Base-by-base conservation (phyloP, 92 coral and sea anemone species). In the Porites evermanni region DNA sequence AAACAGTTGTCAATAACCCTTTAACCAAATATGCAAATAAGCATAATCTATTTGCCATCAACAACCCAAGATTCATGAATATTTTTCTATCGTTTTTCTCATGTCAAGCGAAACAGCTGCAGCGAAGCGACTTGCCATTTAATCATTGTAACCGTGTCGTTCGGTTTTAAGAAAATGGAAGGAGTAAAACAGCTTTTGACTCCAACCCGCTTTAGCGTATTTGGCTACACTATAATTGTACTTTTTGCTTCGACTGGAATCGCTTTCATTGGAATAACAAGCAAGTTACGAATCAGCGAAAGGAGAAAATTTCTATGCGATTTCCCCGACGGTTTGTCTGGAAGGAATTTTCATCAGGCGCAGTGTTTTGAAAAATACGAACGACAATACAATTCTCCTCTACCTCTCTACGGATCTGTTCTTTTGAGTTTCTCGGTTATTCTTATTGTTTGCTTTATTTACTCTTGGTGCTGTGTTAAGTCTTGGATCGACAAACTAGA, bases 401-500 rank as follows among this genome's bases (percentile, higher is more conserved):
- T 91, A 18, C 82, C 91, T 26, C 50, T 87, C 3, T 91, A 76
- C 74, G 81, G 16, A 11, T 91, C 83, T 78, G 82, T 73, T 2
- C 20, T 81, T 53, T 59, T 77, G 20, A 81, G 75, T n/a, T 86
- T 87, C 53, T 71, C 38, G 10, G 3, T 71, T 17, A 74, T 68
- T 18, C 9, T 61, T 12, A 14, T 54, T 26, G 64, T 91, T 16
- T 74, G 91, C 65, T 56, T 87, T 58, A 54, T 67, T 69, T 91
- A 91, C 73, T 70, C 63, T 26, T 77, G 87, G 79, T 77, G 87
- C 18, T 66, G 74, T 17, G 87, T 81, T 16, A 74, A 84, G 58
- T 81, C 81, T 87, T 86, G 91, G 10, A 84, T 87, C 3, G 94
- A 91, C 9, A 80, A 83, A 72, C 80, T 87, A 0, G 91, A 82